Percentiles rank a stretch among this genome's conserved stretches.
Evolutionary conservation across 2,797 vertebrate species (phyloP).

Genomic region (Ambastaia sidthimunki): DNA sequence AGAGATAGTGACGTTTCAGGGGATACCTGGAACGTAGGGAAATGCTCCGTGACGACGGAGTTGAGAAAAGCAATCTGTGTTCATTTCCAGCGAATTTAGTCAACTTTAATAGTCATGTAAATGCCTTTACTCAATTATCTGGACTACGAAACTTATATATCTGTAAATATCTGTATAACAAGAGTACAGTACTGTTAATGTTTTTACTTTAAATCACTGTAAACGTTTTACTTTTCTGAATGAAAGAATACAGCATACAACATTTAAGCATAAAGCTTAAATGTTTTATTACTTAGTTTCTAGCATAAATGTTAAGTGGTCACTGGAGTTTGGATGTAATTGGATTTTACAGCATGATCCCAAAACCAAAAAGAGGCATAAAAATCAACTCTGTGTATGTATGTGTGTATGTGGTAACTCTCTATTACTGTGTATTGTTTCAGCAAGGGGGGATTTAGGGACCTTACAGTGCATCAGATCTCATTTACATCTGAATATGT

Average conservation of each 20-base stretch:
- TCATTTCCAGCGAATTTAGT: too few relatives aligned
- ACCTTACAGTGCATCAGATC: constrained; percentile 15
- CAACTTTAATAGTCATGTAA: not conserved
- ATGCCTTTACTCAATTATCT: not conserved
- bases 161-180: not conserved
- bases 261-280: too few relatives aligned
- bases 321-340: not conserved
- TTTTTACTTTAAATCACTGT: too few relatives aligned
- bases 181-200: too few relatives aligned
- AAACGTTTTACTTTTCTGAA: too few relatives aligned
- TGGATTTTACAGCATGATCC: not conserved
- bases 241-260: not conserved
- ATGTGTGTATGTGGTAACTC: too few relatives aligned
- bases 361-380: not conserved
- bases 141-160: not conserved
- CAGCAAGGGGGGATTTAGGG: constrained; percentile 21
- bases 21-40: too few relatives aligned
- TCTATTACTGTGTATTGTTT: not conserved
- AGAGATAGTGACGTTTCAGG: too few relatives aligned
- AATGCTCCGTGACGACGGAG: too few relatives aligned
- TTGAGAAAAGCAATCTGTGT: too few relatives aligned
- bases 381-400: not conserved
- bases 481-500: constrained; percentile 38
- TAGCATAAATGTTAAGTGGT: too few relatives aligned
- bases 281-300: not conserved